phyloP scores from a whole-genome alignment of 2,888 invertebrate genomes.

The Empis livida region DNA sequence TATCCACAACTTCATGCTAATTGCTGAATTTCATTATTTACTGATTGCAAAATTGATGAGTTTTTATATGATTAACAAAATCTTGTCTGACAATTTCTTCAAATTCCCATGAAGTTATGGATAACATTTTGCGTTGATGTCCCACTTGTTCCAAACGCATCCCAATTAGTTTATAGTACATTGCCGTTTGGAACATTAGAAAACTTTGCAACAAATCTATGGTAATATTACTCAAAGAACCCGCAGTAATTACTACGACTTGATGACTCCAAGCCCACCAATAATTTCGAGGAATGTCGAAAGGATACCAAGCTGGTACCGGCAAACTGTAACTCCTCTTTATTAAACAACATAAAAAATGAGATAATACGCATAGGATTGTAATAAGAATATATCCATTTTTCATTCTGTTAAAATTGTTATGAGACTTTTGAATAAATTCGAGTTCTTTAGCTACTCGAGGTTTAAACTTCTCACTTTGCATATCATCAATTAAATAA shows the following conservation, averaged over 20 bases:
- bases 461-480: slow-evolving; percentile 1
- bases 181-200: slow-evolving; percentile 20
- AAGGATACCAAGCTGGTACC: slow-evolving; percentile 24
- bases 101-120: not conserved
- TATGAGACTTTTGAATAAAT: slow-evolving; percentile 13
- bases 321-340: slow-evolving; percentile 18
- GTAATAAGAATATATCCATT: slow-evolving; percentile 9
- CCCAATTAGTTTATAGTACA: slow-evolving; percentile 19
- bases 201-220: slow-evolving; percentile 24
- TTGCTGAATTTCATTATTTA: no score
- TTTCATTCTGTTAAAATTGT: slow-evolving; percentile 14
- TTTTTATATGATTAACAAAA: not conserved
- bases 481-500: slow-evolving; percentile 11
- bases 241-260: slow-evolving; percentile 17
- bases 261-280: slow-evolving; percentile 21
- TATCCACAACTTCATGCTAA: not conserved
- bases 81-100: not conserved
- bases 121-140: not conserved
- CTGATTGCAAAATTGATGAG: no score
- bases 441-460: slow-evolving; percentile 9
- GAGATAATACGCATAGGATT: not conserved
- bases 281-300: slow-evolving; percentile 20
- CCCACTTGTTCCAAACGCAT: slow-evolving; percentile 15
- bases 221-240: slow-evolving; percentile 16
- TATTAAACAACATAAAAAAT: no score